phyloP scores from a whole-genome alignment of 2,888 invertebrate species.

The Ptychoptera contaminata region DNA sequence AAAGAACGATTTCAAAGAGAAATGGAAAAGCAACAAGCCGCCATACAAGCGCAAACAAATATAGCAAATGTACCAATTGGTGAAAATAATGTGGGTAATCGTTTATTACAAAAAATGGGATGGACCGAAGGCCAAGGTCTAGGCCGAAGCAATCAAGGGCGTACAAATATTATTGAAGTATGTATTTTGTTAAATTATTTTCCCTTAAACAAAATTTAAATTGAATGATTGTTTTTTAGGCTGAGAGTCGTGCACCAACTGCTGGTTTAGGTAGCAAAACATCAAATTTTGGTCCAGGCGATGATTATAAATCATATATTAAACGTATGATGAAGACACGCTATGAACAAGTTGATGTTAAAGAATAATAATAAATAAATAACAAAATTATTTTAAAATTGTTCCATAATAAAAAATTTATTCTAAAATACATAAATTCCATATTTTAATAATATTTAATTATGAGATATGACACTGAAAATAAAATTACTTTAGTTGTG shows the following conservation, averaged over 20 bases:
- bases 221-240: slow-evolving; percentile 12
- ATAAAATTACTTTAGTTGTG: too few species aligned
- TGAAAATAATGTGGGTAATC: slow-evolving; percentile 86
- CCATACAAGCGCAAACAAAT: slow-evolving; percentile 25
- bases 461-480: too few species aligned
- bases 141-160: slow-evolving; percentile 83
- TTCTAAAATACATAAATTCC: too few species aligned
- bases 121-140: slow-evolving; percentile 96
- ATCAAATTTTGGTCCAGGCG: slow-evolving; percentile 21
- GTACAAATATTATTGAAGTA: slow-evolving; percentile 84
- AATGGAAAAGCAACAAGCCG: slow-evolving; percentile 28
- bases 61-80: slow-evolving; percentile 38
- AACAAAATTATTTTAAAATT: too few species aligned
- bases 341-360: slow-evolving; percentile 25
- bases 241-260: slow-evolving; percentile 40
- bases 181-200: slow-evolving; percentile 13
- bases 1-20: slow-evolving; percentile 56
- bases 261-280: slow-evolving; percentile 75
- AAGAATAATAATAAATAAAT: slow-evolving; percentile 7
- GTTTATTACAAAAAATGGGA: slow-evolving; percentile 95
- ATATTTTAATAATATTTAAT: too few species aligned
- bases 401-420: too few species aligned
- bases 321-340: slow-evolving; percentile 33
- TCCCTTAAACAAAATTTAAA: not conserved
- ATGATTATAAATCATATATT: slow-evolving; percentile 31